phyloP scores from a whole-genome alignment of 2,113 vertebrate species.

The human region DNA sequence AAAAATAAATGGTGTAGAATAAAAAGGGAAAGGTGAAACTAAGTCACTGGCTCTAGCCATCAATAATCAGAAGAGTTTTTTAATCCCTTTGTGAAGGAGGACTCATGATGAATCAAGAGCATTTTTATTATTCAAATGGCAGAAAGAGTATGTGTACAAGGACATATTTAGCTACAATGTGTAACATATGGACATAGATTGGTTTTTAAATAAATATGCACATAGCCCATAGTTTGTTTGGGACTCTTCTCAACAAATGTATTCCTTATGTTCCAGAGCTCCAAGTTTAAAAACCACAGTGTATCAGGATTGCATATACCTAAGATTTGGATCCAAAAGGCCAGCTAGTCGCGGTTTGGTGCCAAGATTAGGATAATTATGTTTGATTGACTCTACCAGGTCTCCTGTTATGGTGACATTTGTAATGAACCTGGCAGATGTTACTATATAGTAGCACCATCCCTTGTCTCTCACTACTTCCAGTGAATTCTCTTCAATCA shows the following conservation, averaged over 20 bases:
- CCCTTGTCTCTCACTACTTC: not conserved
- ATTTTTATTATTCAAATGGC: not conserved
- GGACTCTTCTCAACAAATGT: not conserved
- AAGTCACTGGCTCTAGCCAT: not conserved
- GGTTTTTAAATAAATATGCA: not conserved
- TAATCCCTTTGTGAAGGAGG: not conserved
- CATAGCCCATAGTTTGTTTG: not conserved
- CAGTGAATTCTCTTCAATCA: not conserved
- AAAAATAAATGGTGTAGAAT: not conserved
- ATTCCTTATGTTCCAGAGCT: not conserved
- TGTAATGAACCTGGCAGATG: not conserved
- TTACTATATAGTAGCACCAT: not conserved
- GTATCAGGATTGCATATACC: not conserved
- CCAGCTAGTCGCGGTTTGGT: not conserved
- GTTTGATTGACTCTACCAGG: not conserved
- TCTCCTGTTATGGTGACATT: not conserved
- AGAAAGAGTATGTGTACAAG: not conserved
- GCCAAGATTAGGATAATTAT: not conserved
- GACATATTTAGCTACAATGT: not conserved
- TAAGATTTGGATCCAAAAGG: slow-evolving; percentile 8
- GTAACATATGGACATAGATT: not conserved
- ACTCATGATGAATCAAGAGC: not conserved
- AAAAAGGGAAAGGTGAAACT: not conserved
- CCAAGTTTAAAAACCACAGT: not conserved
- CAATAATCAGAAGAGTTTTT: not conserved